Base-by-base conservation (phyloP, 2,888 invertebrate species). In the Microplitis manilae region DNA sequence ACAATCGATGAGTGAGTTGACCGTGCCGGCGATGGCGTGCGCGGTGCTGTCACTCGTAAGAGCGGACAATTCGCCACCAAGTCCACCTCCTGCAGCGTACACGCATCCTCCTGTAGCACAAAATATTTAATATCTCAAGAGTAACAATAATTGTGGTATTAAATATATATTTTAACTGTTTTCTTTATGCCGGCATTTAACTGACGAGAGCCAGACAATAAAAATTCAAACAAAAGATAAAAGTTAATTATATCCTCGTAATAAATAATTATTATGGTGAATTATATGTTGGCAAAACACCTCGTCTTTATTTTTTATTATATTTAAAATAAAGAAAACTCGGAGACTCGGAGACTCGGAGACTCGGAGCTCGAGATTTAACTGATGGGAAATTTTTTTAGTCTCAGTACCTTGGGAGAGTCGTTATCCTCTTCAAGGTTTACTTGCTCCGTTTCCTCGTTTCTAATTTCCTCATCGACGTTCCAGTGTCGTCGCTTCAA, bases 1-100 rank as follows among this genome's bases (percentile, higher is more conserved):
- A 79, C 82, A 78, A 81, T 71, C 50, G 83, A 79, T 40, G 80
- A 74, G 74, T 13, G 13, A 50, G 78, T 79, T 59, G 79, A 80
- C 39, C 79, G 81, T 77, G 81, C 78, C 76, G 84, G 82, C 38
- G 83, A 83, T 64, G 81, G 77, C 30, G 83, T 79, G 64, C 84
- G 79, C 76, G 82, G 81, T 77, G 82, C 81, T 69, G 78, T 69
- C 78, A 79, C 79, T 79, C 79, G 76, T 79, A 79, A 78, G 76
- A 82, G 78, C 77, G 87, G 86, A 83, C 86, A 87, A 80, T 85
- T 83, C 86, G 86, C 87, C 87, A 87, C 87, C 86, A 87, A 79
- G 86, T 86, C 86, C 86, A 87, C 86, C 86, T 86, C 83, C 85
- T 87, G 87, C 84, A 86, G 73, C 77, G 75, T 69, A 75, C 73